Conservation (phyloP, 2,888 invertebrate species). For the Lasioglossum calceatum region DNA sequence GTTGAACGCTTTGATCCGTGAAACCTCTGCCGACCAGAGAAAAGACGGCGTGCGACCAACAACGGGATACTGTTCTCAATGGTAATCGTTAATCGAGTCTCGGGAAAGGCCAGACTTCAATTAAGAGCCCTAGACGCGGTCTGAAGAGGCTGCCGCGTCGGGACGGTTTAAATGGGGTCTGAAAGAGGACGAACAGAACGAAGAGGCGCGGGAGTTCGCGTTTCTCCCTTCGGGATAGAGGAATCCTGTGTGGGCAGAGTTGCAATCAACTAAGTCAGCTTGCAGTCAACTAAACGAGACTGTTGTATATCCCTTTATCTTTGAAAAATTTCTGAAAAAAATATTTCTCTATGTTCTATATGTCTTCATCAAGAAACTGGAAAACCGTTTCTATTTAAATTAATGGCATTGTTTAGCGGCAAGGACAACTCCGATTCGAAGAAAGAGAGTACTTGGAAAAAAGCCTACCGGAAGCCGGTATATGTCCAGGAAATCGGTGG, state of each 20-base stretch:
- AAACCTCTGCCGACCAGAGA: constrained; percentile 15
- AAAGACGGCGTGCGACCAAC: constrained; percentile 72
- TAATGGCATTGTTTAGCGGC: neutral
- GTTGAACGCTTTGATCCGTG: constrained; percentile 13
- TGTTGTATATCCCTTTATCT: too few species aligned
- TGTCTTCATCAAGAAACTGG: neutral
- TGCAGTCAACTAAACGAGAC: too few species aligned
- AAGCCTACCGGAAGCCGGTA: neutral
- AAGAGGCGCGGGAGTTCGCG: neutral
- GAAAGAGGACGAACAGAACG: constrained; percentile 38
- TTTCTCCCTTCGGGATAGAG: neutral
- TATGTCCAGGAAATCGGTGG: neutral
- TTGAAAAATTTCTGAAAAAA: neutral
- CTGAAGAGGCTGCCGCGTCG: constrained; percentile 57
- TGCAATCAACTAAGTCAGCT: neutral
- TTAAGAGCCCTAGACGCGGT: constrained; percentile 67
- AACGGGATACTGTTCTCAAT: constrained; percentile 71
- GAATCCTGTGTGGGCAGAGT: neutral
- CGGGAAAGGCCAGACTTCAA: constrained; percentile 69
- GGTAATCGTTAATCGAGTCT: constrained; percentile 72
- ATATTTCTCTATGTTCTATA: neutral
- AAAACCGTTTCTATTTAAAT: neutral
- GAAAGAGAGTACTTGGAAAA: neutral
- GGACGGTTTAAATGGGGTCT: constrained; percentile 56
- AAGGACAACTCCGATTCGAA: neutral